Evolutionary conservation across 2,113 vertebrate species (phyloP).

Genomic region (Trinectes maculatus): DNA sequence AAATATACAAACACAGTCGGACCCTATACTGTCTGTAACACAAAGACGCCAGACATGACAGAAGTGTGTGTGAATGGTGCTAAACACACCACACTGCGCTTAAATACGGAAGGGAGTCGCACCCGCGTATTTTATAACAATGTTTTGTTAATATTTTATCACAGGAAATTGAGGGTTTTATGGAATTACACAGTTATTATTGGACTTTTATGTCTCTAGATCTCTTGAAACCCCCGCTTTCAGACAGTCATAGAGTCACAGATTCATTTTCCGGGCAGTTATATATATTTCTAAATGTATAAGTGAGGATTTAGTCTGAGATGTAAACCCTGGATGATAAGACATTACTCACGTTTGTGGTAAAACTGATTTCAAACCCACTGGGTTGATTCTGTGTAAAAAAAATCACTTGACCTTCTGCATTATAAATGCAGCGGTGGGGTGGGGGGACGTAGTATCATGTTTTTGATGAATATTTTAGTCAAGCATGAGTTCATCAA

Average conservation of each 20-base stretch:
- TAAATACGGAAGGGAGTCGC: neutral
- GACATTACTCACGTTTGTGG: neutral
- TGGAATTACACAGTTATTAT: neutral
- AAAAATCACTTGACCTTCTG: neutral
- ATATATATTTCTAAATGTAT: neutral
- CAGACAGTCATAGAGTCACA: neutral
- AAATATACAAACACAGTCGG: neutral
- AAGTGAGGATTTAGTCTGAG: neutral
- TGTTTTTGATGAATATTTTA: conserved; percentile 51
- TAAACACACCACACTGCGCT: conserved; percentile 1
- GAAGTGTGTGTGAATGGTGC: neutral
- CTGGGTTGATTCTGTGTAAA: neutral
- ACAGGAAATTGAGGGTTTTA: conserved; percentile 16
- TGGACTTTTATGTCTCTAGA: neutral
- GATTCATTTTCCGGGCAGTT: neutral
- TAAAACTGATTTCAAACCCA: neutral
- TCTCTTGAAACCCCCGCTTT: neutral
- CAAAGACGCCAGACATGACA: neutral
- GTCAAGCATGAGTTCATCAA: conserved; percentile 36
- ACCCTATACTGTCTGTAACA: too few species aligned
- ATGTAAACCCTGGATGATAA: neutral
- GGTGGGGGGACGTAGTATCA: conserved; percentile 8
- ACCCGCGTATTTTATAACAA: neutral
- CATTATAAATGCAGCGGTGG: conserved; percentile 37
- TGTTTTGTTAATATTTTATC: conserved; percentile 25